These are phyloP conservation scores for Chrysina gloriosa DNA, from an alignment of 2,888 invertebrate genomes.

Conservation along the genomic window DNA sequence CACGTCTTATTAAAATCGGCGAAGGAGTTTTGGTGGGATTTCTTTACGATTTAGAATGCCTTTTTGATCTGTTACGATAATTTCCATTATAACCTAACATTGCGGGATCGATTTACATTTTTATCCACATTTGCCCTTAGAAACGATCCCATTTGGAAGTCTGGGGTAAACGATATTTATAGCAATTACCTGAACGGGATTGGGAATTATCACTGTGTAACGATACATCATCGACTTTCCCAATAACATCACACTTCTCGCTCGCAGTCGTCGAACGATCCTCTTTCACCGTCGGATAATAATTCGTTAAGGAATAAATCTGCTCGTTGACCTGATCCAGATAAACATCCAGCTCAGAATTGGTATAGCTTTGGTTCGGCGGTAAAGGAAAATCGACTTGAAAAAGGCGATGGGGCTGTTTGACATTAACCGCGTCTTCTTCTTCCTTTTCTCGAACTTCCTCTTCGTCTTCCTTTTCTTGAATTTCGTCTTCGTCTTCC, in stretches of 20 bases:
- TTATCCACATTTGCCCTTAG: too few species aligned
- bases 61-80: too few species aligned
- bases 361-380: conserved; percentile 1
- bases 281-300: neutral
- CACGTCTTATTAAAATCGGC: too few species aligned
- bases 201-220: too few species aligned
- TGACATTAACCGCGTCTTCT: neutral
- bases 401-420: neutral
- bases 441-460: neutral
- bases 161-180: too few species aligned
- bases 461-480: neutral
- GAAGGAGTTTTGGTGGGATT: too few species aligned
- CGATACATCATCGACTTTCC: neutral
- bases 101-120: too few species aligned
- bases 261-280: neutral
- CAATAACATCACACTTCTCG: neutral
- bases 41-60: too few species aligned
- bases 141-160: too few species aligned
- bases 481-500: neutral
- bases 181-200: neutral
- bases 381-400: conserved; percentile 2
- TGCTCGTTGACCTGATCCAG: conserved; percentile 18
- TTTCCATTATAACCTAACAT: too few species aligned
- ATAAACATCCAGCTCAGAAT: conserved; percentile 24
- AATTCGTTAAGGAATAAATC: neutral